A percentile compares a stretch with the other conserved stretches of the same genome.
phyloP scores from a whole-genome alignment of 1,140 invertebrate species.

The Heliothis subflexa region DNA sequence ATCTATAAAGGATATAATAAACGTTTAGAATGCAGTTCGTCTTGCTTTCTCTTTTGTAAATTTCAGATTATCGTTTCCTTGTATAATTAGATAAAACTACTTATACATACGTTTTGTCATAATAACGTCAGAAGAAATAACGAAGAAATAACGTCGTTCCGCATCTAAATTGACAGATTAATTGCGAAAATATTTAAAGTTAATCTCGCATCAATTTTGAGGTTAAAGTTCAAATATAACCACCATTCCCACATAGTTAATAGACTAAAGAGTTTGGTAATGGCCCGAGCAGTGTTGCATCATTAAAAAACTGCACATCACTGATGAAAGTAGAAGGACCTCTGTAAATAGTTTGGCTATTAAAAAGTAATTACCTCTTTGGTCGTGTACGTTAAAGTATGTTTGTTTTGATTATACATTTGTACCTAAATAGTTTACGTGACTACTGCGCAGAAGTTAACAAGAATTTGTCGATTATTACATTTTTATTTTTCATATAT shows the following conservation, averaged over 20 bases:
- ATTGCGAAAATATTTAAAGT: too few relatives aligned
- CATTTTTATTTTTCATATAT: too few relatives aligned
- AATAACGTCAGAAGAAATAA: too few relatives aligned
- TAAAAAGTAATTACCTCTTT: slow-evolving; percentile 21
- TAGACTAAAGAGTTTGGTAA: slow-evolving; percentile 20
- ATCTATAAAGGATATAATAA: too few relatives aligned
- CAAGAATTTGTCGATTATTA: too few relatives aligned
- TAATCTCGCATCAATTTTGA: too few relatives aligned
- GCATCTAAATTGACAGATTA: too few relatives aligned
- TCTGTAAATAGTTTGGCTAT: slow-evolving; percentile 8
- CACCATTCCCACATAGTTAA: too few relatives aligned
- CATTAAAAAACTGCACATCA: slow-evolving; percentile 4
- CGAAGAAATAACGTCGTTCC: too few relatives aligned
- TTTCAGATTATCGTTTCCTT: background rate
- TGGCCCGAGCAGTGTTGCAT: background rate
- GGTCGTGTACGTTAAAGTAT: slow-evolving; percentile 1
- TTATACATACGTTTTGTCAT: background rate
- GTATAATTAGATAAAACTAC: background rate
- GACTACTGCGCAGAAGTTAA: background rate
- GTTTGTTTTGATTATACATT: background rate
- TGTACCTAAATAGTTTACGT: background rate
- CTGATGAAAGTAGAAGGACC: background rate
- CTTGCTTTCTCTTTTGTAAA: too few relatives aligned
- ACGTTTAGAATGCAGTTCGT: too few relatives aligned
- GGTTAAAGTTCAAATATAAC: background rate